Conservation (phyloP, 2,113 vertebrate genomes). For the Protomyctophum bolini region DNA sequence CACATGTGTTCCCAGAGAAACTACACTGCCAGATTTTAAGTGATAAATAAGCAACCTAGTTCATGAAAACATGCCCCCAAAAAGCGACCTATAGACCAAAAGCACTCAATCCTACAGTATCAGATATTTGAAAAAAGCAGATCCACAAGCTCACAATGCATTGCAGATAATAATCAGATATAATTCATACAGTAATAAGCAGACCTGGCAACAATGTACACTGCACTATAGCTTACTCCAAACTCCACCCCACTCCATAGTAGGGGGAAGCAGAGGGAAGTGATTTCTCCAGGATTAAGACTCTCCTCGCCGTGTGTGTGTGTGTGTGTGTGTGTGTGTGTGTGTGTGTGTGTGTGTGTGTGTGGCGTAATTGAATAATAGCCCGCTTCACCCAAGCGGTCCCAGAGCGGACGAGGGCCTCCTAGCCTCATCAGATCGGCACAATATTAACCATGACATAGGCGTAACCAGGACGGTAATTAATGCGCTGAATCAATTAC, state of each 20-base stretch:
- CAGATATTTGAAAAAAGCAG: no score
- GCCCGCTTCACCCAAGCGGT: conserved; percentile 73
- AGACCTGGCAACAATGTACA: no score
- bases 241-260: conserved; percentile 33
- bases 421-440: conserved; percentile 70
- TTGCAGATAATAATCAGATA: no score
- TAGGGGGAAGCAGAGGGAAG: conserved; percentile 55
- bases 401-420: conserved; percentile 67
- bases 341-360: not conserved
- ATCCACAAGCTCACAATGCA: no score
- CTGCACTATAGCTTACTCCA: conserved; percentile 16
- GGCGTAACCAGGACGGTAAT: conserved; percentile 79
- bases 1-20: no score
- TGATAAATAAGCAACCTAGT: no score
- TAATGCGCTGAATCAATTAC: conserved; percentile 84
- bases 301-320: conserved; percentile 43
- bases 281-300: conserved; percentile 77
- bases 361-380: conserved; percentile 80
- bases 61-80: no score
- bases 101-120: no score
- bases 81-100: no score
- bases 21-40: no score
- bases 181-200: no score
- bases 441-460: conserved; percentile 83
- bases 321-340: no score